Conservation (phyloP, 1,140 invertebrate species). For the Stenopsyche tienmushanensis region DNA sequence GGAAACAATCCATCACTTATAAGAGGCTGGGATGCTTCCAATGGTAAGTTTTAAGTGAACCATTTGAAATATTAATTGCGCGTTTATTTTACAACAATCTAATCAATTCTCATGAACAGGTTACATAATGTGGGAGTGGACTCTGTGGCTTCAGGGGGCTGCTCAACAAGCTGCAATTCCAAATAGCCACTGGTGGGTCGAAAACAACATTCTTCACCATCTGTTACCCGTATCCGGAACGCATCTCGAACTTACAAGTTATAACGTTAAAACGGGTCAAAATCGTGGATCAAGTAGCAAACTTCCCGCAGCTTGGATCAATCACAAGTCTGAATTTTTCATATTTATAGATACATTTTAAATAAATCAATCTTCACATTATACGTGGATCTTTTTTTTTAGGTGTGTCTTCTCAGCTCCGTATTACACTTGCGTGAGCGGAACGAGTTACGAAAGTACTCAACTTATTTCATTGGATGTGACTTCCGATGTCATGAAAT, state of each 20-base stretch:
- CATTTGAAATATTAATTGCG: background rate
- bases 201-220: slow-evolving; percentile 64
- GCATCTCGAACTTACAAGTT: slow-evolving; percentile 69
- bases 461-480: slow-evolving; percentile 56
- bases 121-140: slow-evolving; percentile 63
- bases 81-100: background rate
- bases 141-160: slow-evolving; percentile 52
- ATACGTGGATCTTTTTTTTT: slow-evolving; percentile 38
- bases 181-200: slow-evolving; percentile 59
- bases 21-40: slow-evolving; percentile 73
- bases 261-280: slow-evolving; percentile 66
- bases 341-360: background rate
- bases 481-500: slow-evolving; percentile 48
- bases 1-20: slow-evolving; percentile 71
- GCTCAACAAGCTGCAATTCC: slow-evolving; percentile 52
- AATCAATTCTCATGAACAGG: too few species aligned
- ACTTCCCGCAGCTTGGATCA: slow-evolving; percentile 65
- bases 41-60: too few species aligned
- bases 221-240: slow-evolving; percentile 64
- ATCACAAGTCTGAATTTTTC: slow-evolving; percentile 56
- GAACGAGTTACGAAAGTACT: slow-evolving; percentile 47
- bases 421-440: slow-evolving; percentile 64
- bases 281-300: slow-evolving; percentile 60
- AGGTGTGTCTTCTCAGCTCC: slow-evolving; percentile 66
- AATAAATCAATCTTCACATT: background rate